phyloP scores from a whole-genome alignment of 2,797 vertebrate species.

The Podarcis siculus region DNA sequence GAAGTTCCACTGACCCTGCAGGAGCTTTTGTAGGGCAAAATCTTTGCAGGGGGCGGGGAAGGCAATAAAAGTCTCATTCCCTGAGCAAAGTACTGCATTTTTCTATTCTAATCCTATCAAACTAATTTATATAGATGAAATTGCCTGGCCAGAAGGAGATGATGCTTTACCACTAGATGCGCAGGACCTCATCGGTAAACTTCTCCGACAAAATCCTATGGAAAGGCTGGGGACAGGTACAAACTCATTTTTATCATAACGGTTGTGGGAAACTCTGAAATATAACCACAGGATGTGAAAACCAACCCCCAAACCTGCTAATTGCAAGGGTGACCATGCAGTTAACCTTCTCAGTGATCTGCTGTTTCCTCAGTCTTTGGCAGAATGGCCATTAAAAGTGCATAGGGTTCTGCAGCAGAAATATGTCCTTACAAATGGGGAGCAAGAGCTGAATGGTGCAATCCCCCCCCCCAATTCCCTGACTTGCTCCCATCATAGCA shows the following conservation, averaged over 20 bases:
- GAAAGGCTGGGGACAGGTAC: slow-evolving; percentile 94
- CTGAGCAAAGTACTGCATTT: not conserved
- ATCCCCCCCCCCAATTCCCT: not conserved
- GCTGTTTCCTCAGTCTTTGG: not conserved
- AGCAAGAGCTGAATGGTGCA: not conserved
- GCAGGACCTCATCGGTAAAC: slow-evolving; percentile 92
- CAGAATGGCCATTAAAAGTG: not conserved
- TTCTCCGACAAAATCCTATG: slow-evolving; percentile 92
- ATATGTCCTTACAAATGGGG: not conserved
- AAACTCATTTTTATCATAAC: not conserved
- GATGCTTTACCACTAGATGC: slow-evolving; percentile 93
- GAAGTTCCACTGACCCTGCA: not conserved
- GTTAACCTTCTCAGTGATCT: not conserved
- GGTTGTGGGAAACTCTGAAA: not conserved
- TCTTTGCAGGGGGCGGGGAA: too few relatives aligned
- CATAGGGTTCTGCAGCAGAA: not conserved
- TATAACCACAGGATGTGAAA: not conserved
- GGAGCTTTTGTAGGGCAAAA: not conserved
- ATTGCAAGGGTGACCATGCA: not conserved
- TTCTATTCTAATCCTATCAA: not conserved
- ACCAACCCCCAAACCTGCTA: not conserved
- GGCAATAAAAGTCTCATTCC: not conserved
- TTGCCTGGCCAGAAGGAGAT: slow-evolving; percentile 95
- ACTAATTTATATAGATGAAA: slow-evolving; percentile 84
- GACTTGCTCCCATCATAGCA: not conserved